Percentiles rank a stretch among this genome's conserved stretches.
phyloP scores from a whole-genome alignment of 1,140 invertebrate species.

The Caerostris extrusa region DNA sequence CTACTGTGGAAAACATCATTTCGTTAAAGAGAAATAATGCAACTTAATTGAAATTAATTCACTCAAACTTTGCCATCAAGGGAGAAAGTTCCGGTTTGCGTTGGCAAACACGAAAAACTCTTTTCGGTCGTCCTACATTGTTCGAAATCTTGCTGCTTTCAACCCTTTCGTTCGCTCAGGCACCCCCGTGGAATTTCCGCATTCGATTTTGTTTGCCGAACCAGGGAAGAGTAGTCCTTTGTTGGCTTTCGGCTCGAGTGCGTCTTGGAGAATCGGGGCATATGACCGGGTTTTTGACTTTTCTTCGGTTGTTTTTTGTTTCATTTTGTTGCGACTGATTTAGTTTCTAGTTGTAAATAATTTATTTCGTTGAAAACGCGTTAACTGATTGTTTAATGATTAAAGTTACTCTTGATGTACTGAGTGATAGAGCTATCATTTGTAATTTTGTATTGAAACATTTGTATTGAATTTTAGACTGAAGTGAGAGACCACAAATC shows the following conservation, averaged over 20 bases:
- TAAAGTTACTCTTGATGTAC: too few relatives aligned
- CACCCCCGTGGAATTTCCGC: not conserved
- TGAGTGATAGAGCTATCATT: too few relatives aligned
- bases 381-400: too few relatives aligned
- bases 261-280: not conserved
- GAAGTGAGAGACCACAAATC: too few relatives aligned
- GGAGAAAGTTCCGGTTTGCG: not conserved
- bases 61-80: not conserved
- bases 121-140: not conserved
- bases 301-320: not conserved
- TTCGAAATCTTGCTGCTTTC: not conserved
- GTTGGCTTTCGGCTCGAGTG: not conserved
- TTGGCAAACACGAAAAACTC: not conserved
- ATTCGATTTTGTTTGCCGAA: slow-evolving; percentile 18
- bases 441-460: too few relatives aligned
- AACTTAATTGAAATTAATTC: not conserved
- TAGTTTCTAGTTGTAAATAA: too few relatives aligned
- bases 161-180: not conserved
- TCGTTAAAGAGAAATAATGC: not conserved
- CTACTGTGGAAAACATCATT: not conserved
- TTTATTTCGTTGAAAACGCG: too few relatives aligned
- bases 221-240: not conserved
- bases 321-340: not conserved
- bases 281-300: not conserved
- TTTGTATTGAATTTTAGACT: too few relatives aligned